Base-by-base conservation (phyloP, 2,113 vertebrate species). In the Accipiter cooperii region DNA sequence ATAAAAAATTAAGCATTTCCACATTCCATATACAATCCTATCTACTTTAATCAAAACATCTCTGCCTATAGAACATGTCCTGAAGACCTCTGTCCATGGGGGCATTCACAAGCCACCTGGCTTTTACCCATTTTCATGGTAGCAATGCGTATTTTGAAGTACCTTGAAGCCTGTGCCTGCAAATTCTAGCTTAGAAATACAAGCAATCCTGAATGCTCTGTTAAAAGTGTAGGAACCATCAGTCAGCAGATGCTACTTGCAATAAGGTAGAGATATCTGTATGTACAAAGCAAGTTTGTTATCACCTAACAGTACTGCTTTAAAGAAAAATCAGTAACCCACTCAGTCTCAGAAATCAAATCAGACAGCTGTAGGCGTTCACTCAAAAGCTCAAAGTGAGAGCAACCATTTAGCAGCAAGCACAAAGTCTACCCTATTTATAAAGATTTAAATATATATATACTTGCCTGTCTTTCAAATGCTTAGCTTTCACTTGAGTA, bases 401-500 rank as follows among this genome's bases (percentile, higher is more conserved):
- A 54, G 3, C 52, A 93, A 55, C 47, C 24, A 6, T 17, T 75
- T 5, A 57, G 28, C 36, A 80, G 40, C 61, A 70, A 88, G 44
- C 49, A 78, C 31, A 19, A 57, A 65, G 17, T 34, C 16, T 18
- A 29, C 17, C 18, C 29, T 47, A 21, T 1, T 84, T 58, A 79
- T 51, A 25, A 54, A 69, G 28, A 69, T 13, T 81, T 70, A 80
- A 79, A 75, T 52, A 74, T 19, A 84, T 83, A 49, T 33, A 42
- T 42, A 42, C 98, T 98, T 97, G 98, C 99, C 99, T 99, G 99
- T 99, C 99, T 98, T 99, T 99, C 85, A 99, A 98, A 97, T 99
- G 99, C 94, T 99, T 99, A 81, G 99, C 99, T 97, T 99, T 99
- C 65, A 99, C 99, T 98, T 99, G 99, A 60, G 99, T 99, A 97